These are phyloP conservation scores for Netelia virgata DNA, from an alignment of 2,888 invertebrate species.

Conservation along the genomic window DNA sequence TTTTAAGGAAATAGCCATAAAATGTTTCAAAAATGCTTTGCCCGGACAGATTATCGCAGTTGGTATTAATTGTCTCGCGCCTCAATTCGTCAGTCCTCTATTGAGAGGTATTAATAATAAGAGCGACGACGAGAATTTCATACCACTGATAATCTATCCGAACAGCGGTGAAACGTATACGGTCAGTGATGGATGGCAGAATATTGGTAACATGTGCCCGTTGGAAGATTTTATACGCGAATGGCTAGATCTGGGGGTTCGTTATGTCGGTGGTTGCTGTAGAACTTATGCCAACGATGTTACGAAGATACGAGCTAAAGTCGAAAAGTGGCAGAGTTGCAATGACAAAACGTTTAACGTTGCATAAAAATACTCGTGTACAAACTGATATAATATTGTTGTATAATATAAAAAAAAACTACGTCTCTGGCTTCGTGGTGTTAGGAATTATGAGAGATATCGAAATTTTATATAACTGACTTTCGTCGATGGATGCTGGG, in stretches of 20 bases:
- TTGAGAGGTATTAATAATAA: constrained; percentile 87
- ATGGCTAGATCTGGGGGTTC: constrained; percentile 92
- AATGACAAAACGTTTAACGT: not conserved
- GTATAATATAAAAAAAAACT: constrained; percentile 5
- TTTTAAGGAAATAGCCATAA: constrained; percentile 90
- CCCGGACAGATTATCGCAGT: constrained; percentile 92
- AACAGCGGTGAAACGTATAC: constrained; percentile 95
- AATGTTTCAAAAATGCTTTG: constrained; percentile 87
- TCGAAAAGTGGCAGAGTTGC: constrained; percentile 83
- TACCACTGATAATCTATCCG: constrained; percentile 95
- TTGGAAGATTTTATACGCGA: constrained; percentile 90
- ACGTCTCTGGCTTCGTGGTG: not conserved
- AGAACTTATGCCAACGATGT: constrained; percentile 93
- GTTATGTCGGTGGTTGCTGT: constrained; percentile 96
- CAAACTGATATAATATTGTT: not conserved
- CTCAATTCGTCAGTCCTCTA: constrained; percentile 87
- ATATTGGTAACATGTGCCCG: constrained; percentile 88
- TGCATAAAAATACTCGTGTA: not conserved
- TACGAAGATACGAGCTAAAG: constrained; percentile 89
- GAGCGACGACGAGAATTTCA: constrained; percentile 83
- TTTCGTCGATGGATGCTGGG: not conserved
- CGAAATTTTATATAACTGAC: constrained; percentile 1
- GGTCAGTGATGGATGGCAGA: constrained; percentile 87
- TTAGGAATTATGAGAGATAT: no score
- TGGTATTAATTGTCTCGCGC: constrained; percentile 94